Percentiles rank a stretch among this genome's conserved stretches.
Conservation (phyloP, 2,113 vertebrate species). For the Onychostruthus taczanowskii region DNA sequence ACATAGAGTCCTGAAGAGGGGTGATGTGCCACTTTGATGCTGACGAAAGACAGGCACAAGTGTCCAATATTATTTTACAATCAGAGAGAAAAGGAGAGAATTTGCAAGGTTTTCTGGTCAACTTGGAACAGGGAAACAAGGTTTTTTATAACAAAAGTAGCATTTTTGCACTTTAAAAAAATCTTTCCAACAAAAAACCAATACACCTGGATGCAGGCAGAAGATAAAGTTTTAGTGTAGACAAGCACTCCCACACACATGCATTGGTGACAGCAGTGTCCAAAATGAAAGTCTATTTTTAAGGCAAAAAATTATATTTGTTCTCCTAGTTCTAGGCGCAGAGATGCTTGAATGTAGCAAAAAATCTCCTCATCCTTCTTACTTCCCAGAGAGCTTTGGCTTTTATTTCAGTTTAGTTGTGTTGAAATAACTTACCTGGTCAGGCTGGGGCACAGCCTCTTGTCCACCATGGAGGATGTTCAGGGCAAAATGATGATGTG, state of each 20-base stretch:
- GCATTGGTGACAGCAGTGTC: not conserved
- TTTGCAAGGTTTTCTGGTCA: not conserved
- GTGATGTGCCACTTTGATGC: not conserved
- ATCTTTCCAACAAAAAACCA: not conserved
- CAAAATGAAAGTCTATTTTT: not conserved
- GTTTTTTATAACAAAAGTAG: not conserved
- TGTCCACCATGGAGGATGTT: not conserved
- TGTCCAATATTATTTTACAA: not conserved
- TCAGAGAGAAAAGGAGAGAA: not conserved
- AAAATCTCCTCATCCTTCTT: not conserved
- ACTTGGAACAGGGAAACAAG: not conserved
- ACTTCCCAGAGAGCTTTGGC: not conserved
- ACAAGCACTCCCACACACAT: fast-evolving
- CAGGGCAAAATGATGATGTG: not conserved
- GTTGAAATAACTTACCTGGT: not conserved
- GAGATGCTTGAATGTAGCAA: not conserved
- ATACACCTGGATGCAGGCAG: not conserved
- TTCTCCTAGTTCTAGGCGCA: not conserved
- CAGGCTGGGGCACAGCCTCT: not conserved
- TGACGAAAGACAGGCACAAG: not conserved
- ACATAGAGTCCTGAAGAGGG: not conserved
- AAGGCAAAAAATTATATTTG: not conserved
- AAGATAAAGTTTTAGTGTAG: not conserved
- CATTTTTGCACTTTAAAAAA: not conserved
- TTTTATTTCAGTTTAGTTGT: not conserved